These are phyloP conservation scores for Lysiphlebus fabarum DNA, from an alignment of 1,140 invertebrate genomes.

Conservation along the genomic window DNA sequence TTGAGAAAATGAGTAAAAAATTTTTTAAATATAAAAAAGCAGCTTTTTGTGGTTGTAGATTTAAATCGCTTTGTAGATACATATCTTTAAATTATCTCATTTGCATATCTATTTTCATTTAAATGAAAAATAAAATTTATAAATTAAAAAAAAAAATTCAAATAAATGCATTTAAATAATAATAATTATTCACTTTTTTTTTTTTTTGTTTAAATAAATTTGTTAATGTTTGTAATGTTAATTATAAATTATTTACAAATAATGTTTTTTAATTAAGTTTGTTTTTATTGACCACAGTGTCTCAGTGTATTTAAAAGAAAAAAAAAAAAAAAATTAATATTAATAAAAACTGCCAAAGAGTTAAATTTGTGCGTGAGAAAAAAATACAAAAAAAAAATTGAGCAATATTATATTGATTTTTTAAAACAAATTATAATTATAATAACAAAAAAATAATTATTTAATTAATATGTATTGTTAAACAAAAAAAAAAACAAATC, in stretches of 20 bases:
- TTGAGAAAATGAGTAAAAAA: background rate
- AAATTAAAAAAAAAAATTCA: constrained; percentile 15
- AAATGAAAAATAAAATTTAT: background rate
- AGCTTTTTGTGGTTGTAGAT: background rate
- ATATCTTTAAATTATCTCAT: constrained; percentile 22
- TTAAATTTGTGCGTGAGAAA: constrained; percentile 3
- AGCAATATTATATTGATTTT: background rate
- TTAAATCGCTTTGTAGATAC: constrained; percentile 20
- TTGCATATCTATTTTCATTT: constrained; percentile 12
- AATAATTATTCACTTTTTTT: too few relatives aligned
- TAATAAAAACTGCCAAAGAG: constrained; percentile 20
- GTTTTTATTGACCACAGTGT: background rate
- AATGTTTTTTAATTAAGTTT: background rate
- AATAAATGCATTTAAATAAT: constrained; percentile 7
- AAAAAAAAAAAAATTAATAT: background rate
- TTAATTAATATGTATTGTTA: too few relatives aligned
- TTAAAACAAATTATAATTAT: background rate
- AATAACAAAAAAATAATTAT: background rate
- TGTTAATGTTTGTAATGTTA: background rate
- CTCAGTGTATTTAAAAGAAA: background rate
- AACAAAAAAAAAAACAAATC: too few relatives aligned
- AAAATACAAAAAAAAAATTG: constrained; percentile 13
- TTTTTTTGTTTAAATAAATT: background rate
- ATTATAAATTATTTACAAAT: background rate
- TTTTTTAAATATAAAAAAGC: background rate